These are phyloP conservation scores for Drosophila ohnishii DNA, from an alignment of 1,140 invertebrate species.

Conservation along the genomic window DNA sequence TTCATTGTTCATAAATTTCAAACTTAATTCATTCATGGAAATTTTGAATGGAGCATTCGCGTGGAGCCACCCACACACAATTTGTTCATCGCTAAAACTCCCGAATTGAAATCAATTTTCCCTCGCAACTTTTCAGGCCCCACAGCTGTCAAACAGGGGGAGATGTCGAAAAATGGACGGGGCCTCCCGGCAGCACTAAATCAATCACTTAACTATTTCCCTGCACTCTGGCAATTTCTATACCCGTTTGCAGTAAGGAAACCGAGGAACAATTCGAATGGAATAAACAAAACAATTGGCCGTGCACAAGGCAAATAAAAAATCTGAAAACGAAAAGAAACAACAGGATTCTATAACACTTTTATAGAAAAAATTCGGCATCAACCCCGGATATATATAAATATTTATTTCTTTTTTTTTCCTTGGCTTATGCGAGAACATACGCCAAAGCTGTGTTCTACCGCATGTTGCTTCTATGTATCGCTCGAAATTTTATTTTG, in stretches of 20 bases:
- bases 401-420: slow-evolving; percentile 19
- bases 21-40: slow-evolving; percentile 41
- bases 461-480: slow-evolving; percentile 26
- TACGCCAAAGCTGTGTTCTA: slow-evolving; percentile 52
- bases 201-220: slow-evolving; percentile 72
- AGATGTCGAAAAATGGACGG: slow-evolving; percentile 9
- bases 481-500: slow-evolving; percentile 8
- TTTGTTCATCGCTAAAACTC: slow-evolving; percentile 14
- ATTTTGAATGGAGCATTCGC: slow-evolving; percentile 3
- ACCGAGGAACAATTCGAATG: slow-evolving; percentile 29
- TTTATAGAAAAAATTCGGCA: slow-evolving; percentile 31
- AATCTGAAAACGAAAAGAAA: slow-evolving; percentile 5
- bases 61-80: slow-evolving; percentile 2
- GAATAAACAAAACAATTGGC: slow-evolving; percentile 59
- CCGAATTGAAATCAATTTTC: slow-evolving; percentile 60
- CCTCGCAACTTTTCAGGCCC: slow-evolving; percentile 39
- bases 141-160: slow-evolving; percentile 31
- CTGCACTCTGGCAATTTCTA: slow-evolving; percentile 50
- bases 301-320: slow-evolving; percentile 28
- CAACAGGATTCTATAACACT: slow-evolving; percentile 7
- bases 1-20: slow-evolving; percentile 47
- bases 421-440: slow-evolving; percentile 39
- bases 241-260: slow-evolving; percentile 19
- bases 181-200: slow-evolving; percentile 48
- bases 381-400: slow-evolving; percentile 1